These are phyloP conservation scores for Solenodon paradoxus DNA, from an alignment of 2,113 vertebrate species.

Conservation along the genomic window DNA sequence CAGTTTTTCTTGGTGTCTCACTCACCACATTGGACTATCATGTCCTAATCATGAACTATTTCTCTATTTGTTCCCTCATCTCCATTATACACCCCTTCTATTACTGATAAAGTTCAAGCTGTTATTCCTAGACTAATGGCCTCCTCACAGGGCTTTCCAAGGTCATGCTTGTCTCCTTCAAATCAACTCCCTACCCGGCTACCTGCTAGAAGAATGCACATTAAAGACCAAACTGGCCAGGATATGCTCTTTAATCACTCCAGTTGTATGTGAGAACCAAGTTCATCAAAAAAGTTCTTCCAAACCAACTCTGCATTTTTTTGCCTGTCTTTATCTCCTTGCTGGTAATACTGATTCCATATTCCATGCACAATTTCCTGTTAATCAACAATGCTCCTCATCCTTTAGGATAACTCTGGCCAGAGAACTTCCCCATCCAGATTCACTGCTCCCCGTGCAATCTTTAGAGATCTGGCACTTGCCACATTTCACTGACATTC, in stretches of 20 bases:
- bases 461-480: neutral
- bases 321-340: neutral
- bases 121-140: neutral
- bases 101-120: neutral
- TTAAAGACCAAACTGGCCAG: neutral
- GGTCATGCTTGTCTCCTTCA: neutral
- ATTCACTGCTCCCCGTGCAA: neutral
- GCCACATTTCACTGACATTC: neutral
- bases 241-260: neutral
- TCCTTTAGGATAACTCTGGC: neutral
- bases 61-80: neutral
- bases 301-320: neutral
- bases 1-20: neutral
- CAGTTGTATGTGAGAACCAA: neutral
- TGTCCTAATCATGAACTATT: neutral
- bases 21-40: neutral
- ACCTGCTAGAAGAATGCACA: neutral
- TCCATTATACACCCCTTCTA: fast-evolving
- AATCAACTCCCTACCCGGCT: neutral
- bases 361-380: no score
- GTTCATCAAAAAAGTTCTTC: neutral
- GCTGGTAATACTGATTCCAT: neutral
- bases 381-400: no score
- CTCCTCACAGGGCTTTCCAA: neutral
- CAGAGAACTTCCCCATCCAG: neutral